These are phyloP conservation scores for Acrobasis consociella DNA, from an alignment of 2,888 invertebrate genomes.

Conservation along the genomic window DNA sequence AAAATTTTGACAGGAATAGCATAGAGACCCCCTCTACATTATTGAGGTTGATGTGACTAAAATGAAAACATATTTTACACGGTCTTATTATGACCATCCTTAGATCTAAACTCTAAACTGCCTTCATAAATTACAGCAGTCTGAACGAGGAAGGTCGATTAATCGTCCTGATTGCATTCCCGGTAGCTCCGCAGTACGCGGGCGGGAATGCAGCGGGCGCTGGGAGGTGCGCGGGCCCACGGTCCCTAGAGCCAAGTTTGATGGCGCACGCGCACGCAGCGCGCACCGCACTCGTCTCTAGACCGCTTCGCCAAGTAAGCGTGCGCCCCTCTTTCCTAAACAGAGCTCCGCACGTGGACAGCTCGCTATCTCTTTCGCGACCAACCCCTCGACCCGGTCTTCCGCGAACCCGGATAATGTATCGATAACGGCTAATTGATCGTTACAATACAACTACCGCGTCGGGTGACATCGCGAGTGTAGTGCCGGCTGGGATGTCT, in stretches of 20 bases:
- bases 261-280: slow-evolving; percentile 38
- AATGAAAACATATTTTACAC: no score
- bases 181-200: slow-evolving; percentile 26
- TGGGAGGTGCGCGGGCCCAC: slow-evolving; percentile 36
- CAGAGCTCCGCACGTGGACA: slow-evolving; percentile 45
- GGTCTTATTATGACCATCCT: not conserved
- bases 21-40: no score
- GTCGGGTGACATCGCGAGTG: slow-evolving; percentile 54
- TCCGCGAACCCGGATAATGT: slow-evolving; percentile 63
- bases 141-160: slow-evolving; percentile 16
- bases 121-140: slow-evolving; percentile 9
- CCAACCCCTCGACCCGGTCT: slow-evolving; percentile 44
- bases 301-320: slow-evolving; percentile 55
- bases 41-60: no score
- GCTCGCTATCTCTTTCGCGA: slow-evolving; percentile 39
- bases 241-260: slow-evolving; percentile 24
- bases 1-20: no score
- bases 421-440: slow-evolving; percentile 58
- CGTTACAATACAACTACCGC: slow-evolving; percentile 38
- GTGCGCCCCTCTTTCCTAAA: slow-evolving; percentile 39
- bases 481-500: slow-evolving; percentile 64
- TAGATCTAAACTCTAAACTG: slow-evolving; percentile 1
- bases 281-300: slow-evolving; percentile 50
- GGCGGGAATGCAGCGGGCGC: slow-evolving; percentile 27
- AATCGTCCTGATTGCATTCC: slow-evolving; percentile 21